Evolutionary conservation across 2,797 vertebrate species (phyloP).

Genomic region (Heterohyrax brucei): DNA sequence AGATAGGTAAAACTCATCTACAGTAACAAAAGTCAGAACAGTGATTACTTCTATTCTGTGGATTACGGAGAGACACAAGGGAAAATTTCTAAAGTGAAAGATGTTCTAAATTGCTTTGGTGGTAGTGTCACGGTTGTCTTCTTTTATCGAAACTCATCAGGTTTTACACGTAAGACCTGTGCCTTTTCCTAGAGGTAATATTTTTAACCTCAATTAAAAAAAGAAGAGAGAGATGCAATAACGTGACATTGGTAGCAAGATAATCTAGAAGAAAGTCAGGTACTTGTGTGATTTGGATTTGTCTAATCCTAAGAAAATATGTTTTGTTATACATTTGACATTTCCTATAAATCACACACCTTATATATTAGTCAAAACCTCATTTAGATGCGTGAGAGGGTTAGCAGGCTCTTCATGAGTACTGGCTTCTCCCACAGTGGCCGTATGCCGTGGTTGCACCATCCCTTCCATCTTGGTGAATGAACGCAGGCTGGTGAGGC

Average conservation of each 20-base stretch:
- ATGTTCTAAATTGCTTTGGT: neutral
- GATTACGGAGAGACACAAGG: neutral
- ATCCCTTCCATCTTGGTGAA: slow-evolving; percentile 11
- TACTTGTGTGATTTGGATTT: neutral
- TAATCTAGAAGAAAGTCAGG: slow-evolving; percentile 21
- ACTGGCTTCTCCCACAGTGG: slow-evolving; percentile 59
- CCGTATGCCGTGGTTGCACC: neutral
- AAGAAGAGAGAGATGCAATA: neutral
- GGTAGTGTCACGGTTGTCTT: neutral
- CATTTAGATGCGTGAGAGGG: slow-evolving; percentile 43
- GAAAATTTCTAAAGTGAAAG: neutral
- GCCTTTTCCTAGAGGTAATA: neutral
- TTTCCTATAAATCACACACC: slow-evolving; percentile 56
- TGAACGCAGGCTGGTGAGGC: slow-evolving; percentile 43
- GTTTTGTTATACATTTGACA: slow-evolving; percentile 56
- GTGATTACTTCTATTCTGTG: neutral
- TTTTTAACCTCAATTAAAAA: neutral
- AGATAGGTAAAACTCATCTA: neutral
- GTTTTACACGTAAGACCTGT: neutral
- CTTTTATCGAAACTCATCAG: slow-evolving; percentile 59
- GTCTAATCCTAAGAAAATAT: slow-evolving; percentile 62
- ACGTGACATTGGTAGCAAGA: slow-evolving; percentile 56
- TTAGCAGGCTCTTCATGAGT: slow-evolving; percentile 62
- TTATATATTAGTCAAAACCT: slow-evolving; percentile 65
- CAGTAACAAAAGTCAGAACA: no score